Conservation (phyloP, 2,113 vertebrate species). For the Oryzias javanicus region DNA sequence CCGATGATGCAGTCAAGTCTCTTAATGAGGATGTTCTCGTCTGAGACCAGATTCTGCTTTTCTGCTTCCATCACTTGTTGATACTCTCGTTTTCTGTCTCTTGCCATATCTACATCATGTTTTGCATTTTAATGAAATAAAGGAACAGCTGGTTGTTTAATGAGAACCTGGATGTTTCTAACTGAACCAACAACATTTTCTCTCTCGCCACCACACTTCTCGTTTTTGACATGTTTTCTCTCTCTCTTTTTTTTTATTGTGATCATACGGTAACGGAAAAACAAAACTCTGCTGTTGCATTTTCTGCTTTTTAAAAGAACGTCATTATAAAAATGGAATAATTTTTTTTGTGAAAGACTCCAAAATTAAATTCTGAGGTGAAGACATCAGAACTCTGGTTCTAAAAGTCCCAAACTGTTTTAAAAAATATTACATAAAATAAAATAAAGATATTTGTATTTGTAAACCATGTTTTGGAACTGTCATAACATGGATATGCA, state of each 20-base stretch:
- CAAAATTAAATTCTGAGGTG: no score
- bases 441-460: no score
- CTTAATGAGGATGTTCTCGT: conserved; percentile 38
- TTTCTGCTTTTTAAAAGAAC: not conserved
- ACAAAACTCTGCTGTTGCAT: not conserved
- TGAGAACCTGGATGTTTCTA: conserved; percentile 5
- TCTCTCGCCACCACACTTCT: not conserved
- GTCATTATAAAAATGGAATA: not conserved
- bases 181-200: not conserved
- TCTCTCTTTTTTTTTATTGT: not conserved
- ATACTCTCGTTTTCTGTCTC: conserved; percentile 4
- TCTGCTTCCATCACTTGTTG: conserved; percentile 13
- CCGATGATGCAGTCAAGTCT: conserved; percentile 22
- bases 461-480: no score
- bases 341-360: no score
- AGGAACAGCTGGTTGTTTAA: conserved; percentile 8
- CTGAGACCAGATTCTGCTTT: conserved; percentile 12
- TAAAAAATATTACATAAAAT: no score
- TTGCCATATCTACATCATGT: not conserved
- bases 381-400: no score
- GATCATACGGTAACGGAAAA: not conserved
- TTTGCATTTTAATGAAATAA: conserved; percentile 6
- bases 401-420: no score
- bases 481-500: no score
- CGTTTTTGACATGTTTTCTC: not conserved